Percentiles rank a stretch among this genome's conserved stretches.
phyloP scores from a whole-genome alignment of 2,888 invertebrate species.

The Therioaphis trifolii region DNA sequence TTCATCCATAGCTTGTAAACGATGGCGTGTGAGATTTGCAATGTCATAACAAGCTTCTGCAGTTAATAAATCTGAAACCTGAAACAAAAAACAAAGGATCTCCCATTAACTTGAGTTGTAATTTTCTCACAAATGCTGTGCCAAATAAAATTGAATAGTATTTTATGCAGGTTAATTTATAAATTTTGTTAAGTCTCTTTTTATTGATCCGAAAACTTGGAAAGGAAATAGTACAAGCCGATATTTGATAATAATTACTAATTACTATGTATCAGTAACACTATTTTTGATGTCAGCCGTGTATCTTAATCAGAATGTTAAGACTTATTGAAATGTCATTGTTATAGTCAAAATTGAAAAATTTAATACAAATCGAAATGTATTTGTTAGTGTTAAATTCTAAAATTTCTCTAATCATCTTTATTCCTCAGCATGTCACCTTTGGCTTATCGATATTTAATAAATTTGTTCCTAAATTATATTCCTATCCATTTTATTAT shows the following conservation, averaged over 20 bases:
- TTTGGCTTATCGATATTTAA: background rate
- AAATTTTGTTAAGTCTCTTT: background rate
- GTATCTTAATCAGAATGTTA: conserved; percentile 45
- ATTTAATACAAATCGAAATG: conserved; percentile 47
- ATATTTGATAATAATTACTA: conserved; percentile 47
- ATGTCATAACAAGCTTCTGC: conserved; percentile 89
- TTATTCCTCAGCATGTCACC: background rate
- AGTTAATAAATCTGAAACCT: conserved; percentile 77
- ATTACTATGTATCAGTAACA: conserved; percentile 36
- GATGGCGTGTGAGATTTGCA: conserved; percentile 69
- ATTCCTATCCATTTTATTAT: conserved; percentile 18
- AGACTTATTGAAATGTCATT: conserved; percentile 39
- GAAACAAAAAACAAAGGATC: conserved; percentile 64
- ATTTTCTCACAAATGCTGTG: conserved; percentile 6
- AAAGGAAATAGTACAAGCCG: conserved; percentile 34
- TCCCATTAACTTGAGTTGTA: background rate
- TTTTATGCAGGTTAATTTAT: conserved; percentile 4
- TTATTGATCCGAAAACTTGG: background rate
- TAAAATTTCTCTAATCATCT: conserved; percentile 14
- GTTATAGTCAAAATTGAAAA: conserved; percentile 48
- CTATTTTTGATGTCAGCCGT: conserved; percentile 24
- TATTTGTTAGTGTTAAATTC: conserved; percentile 34
- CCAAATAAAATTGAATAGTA: conserved; percentile 14
- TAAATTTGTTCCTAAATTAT: background rate
- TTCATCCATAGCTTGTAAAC: conserved; percentile 64